Evolutionary conservation across 2,797 vertebrate genomes (phyloP).

Genomic region (Pseudochirops corinnae): DNA sequence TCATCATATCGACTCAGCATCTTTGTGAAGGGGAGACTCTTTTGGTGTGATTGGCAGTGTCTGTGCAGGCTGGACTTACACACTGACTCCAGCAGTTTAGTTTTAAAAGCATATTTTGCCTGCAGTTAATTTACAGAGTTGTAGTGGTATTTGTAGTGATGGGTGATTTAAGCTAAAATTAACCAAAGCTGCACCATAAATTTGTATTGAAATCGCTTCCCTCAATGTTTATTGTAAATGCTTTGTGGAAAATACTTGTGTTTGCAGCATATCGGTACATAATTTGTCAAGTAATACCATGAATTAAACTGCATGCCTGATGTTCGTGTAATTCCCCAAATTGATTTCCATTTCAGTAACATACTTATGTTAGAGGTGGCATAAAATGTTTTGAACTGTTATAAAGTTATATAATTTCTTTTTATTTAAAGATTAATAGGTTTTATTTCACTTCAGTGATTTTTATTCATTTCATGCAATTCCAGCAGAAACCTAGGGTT

Average conservation of each 20-base stretch:
- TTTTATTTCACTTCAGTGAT: conserved; percentile 39
- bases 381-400: conserved; percentile 7
- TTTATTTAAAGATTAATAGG: conserved; percentile 45
- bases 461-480: conserved; percentile 25
- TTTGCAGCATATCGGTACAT: conserved; percentile 37
- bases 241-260: conserved; percentile 21
- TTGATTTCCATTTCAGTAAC: conserved; percentile 39
- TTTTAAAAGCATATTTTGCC: conserved; percentile 67
- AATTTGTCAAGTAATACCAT: conserved; percentile 41
- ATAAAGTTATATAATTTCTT: conserved; percentile 21
- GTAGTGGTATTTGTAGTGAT: conserved; percentile 61
- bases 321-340: conserved; percentile 38
- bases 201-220: conserved; percentile 65
- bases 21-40: conserved; percentile 40
- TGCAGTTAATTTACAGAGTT: conserved; percentile 50
- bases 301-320: conserved; percentile 44
- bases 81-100: conserved; percentile 51
- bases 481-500: conserved; percentile 32
- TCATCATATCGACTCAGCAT: conserved; percentile 1
- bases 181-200: conserved; percentile 50
- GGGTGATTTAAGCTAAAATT: conserved; percentile 70
- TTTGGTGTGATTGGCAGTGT: conserved; percentile 30
- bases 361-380: conserved; percentile 50
- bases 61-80: conserved; percentile 8
- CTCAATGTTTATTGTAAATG: conserved; percentile 54